A percentile compares a stretch with the other conserved stretches of the same genome.
Evolutionary conservation across 1,140 invertebrate genomes (phyloP).

Genomic region (Drosophila eugracilis): DNA sequence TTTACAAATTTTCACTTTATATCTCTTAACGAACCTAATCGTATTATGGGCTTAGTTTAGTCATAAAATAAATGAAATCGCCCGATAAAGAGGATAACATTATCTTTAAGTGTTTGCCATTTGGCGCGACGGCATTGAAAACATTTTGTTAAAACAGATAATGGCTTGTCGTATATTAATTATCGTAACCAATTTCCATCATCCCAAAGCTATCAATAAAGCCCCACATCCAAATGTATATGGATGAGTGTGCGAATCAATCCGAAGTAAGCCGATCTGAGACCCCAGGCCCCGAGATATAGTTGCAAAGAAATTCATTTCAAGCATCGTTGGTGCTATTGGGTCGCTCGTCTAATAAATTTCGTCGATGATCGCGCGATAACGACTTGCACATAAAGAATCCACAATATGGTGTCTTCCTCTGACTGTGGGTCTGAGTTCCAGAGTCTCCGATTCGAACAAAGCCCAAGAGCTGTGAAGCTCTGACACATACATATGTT

Average conservation of each 20-base stretch:
- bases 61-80: constrained; percentile 11
- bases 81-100: constrained; percentile 18
- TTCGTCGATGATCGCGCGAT: constrained; percentile 60
- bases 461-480: constrained; percentile 50
- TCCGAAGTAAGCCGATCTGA: constrained; percentile 55
- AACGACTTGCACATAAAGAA: constrained; percentile 58
- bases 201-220: constrained; percentile 47
- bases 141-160: constrained; percentile 66
- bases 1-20: neutral
- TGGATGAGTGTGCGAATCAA: constrained; percentile 31
- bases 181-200: constrained; percentile 80
- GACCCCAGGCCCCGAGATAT: constrained; percentile 30
- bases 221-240: constrained; percentile 15
- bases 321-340: constrained; percentile 64
- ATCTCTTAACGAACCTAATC: neutral
- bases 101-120: constrained; percentile 17
- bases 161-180: constrained; percentile 78
- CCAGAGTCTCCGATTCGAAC: constrained; percentile 17
- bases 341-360: constrained; percentile 64
- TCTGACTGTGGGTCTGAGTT: constrained; percentile 7
- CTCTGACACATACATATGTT: constrained; percentile 1
- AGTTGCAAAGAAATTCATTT: constrained; percentile 67
- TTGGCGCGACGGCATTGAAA: constrained; percentile 58
- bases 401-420: constrained; percentile 38
- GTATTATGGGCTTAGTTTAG: neutral